Evolutionary conservation across 23 tunicate species (phyloP).

Genomic region (Corella eumyota): DNA sequence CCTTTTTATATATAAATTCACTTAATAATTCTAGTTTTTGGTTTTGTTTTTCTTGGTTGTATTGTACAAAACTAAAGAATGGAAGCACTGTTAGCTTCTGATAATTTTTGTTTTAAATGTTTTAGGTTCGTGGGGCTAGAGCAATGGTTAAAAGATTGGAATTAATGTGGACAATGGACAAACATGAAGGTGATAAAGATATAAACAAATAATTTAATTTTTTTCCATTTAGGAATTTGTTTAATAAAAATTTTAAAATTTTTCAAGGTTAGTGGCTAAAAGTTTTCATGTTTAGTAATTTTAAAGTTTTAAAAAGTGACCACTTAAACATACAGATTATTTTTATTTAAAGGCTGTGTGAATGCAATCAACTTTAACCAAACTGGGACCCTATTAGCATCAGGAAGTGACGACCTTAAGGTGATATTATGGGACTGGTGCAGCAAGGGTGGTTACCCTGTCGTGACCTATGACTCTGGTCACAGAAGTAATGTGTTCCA

Average conservation of each 20-base stretch:
- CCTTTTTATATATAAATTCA: too few relatives aligned
- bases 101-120: constrained; percentile 1
- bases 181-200: constrained; percentile 54
- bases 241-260: too few relatives aligned
- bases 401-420: constrained; percentile 79
- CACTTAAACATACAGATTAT: neutral
- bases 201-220: too few relatives aligned
- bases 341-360: constrained; percentile 52
- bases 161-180: constrained; percentile 28
- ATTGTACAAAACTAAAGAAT: constrained; percentile 1
- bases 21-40: too few relatives aligned
- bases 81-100: neutral
- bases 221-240: neutral
- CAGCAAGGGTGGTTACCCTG: constrained; percentile 16
- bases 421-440: constrained; percentile 78
- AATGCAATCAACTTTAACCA: constrained; percentile 85
- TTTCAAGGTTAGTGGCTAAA: too few relatives aligned
- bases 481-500: constrained; percentile 85
- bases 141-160: constrained; percentile 49
- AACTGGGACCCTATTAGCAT: constrained; percentile 66
- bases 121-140: constrained; percentile 55
- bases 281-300: too few relatives aligned
- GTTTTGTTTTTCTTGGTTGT: too few relatives aligned
- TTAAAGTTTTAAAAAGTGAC: too few relatives aligned
- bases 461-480: constrained; percentile 54